Evolutionary conservation across 2,888 invertebrate species (phyloP), one percentile per base, ranked within the genome.

Genomic region (Nemotelus pantherinus): DNA sequence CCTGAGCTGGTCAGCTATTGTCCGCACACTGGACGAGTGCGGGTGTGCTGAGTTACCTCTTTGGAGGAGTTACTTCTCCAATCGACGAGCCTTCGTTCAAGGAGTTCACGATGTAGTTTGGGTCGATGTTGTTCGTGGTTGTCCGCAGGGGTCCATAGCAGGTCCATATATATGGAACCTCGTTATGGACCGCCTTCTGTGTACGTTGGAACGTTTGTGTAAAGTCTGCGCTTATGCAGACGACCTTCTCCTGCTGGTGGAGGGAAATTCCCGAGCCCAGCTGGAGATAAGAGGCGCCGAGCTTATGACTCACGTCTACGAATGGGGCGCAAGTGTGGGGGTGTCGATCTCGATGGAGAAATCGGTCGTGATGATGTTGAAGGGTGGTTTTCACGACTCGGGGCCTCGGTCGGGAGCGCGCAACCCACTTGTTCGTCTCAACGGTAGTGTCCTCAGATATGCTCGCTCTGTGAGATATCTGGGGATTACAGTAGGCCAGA

Each of bases 81-180:
- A 53, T 10, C 6, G 53, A 53, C 7, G 10, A 53, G 6, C 53
- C 53, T 9, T 53, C 6, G 53, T 53, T 10, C 7, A 9, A 10
- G 53, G 53, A 9, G 53, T 9, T 9, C 1, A 1, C 7, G 53
- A 53, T 6, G 10, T 6, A 9, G 53, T 53, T 53, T 53, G 53
- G 7, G 10, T 9, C 6, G 10, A 6, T 53, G 53, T 53, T 6
- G 6, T 53, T 6, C 60, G 60, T n/a, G 60, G 60, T 6, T 58
- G 60, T 58, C 60, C 60, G 39, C 60, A 58, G 60, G 60, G 60
- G 10, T 58, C 39, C n/a, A 58, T 58, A 7, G 10, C 5, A n/a
- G 60, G 60, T 58, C 60, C 60, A 58, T 53, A 9, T 53, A 53
- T 53, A 53, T 53, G 53, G 53, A 53, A 53, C 10, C 10, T 9